These are phyloP conservation scores for Lochmaea capreae DNA, from an alignment of 2,888 invertebrate species.

Conservation along the genomic window DNA sequence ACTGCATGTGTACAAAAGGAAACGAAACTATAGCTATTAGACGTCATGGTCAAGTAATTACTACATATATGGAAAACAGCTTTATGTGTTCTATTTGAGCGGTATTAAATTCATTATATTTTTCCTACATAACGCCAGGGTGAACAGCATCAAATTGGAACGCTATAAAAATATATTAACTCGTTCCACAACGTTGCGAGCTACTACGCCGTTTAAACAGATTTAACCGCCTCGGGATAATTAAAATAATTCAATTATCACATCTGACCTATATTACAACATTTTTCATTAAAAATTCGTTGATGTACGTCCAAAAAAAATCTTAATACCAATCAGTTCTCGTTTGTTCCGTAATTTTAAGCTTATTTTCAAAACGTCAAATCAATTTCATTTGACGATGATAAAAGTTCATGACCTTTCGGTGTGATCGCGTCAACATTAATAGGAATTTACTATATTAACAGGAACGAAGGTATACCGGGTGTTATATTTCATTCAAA, in stretches of 20 bases:
- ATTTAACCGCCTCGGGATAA: neutral
- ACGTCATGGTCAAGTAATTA: too few relatives aligned
- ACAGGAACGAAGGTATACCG: too few relatives aligned
- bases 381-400: neutral
- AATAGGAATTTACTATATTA: neutral
- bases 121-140: too few relatives aligned
- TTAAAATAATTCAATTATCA: conserved; percentile 10
- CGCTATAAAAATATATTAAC: neutral
- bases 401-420: neutral
- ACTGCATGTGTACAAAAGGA: too few relatives aligned
- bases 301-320: neutral
- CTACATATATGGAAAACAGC: too few relatives aligned
- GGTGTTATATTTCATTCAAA: too few relatives aligned
- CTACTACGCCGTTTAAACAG: neutral
- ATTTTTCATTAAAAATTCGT: conserved; percentile 10
- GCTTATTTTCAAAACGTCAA: neutral
- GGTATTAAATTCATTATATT: too few relatives aligned
- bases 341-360: neutral
- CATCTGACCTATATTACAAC: conserved; percentile 6
- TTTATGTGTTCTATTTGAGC: too few relatives aligned
- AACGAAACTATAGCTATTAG: too few relatives aligned
- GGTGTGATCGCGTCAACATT: neutral
- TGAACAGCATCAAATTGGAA: neutral
- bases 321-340: neutral
- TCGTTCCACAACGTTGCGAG: neutral